Evolutionary conservation across 35 echinoderm and acorn worm genomes (phyloP).

Genomic region (Strongylocentrotus purpuratus): DNA sequence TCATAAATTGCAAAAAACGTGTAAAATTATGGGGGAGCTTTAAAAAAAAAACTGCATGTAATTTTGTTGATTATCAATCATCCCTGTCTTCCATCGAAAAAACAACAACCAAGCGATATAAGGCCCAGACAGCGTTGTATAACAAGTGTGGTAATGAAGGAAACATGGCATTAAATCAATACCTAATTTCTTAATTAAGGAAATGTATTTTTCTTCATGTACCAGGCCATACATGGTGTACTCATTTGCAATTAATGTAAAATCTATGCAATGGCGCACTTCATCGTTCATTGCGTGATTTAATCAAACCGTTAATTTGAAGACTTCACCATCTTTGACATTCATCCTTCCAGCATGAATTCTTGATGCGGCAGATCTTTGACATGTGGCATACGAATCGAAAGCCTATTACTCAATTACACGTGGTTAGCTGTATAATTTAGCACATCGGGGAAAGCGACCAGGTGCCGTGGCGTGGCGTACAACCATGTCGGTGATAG

Average conservation of each 20-base stretch:
- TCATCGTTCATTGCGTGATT: background rate
- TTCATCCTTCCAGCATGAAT: background rate
- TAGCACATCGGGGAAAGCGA: background rate
- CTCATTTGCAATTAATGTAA: background rate
- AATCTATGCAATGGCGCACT: background rate
- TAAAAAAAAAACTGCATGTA: too few relatives aligned
- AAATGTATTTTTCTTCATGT: background rate
- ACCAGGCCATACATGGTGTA: background rate
- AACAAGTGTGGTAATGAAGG: too few relatives aligned
- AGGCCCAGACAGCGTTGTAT: too few relatives aligned
- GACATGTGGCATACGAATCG: background rate
- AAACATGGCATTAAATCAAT: background rate
- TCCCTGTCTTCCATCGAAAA: too few relatives aligned
- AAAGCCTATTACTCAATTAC: background rate
- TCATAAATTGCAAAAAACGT: too few relatives aligned
- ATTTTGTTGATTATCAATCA: too few relatives aligned
- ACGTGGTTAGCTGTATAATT: background rate
- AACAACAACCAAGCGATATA: too few relatives aligned
- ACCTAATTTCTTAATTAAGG: background rate
- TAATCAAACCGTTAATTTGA: background rate
- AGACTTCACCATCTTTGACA: background rate
- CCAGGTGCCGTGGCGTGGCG: background rate
- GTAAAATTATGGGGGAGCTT: too few relatives aligned
- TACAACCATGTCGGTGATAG: background rate
- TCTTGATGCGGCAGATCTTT: background rate